Evolutionary conservation across 2,113 vertebrate genomes (phyloP).

Genomic region (Tiliqua scincoides): DNA sequence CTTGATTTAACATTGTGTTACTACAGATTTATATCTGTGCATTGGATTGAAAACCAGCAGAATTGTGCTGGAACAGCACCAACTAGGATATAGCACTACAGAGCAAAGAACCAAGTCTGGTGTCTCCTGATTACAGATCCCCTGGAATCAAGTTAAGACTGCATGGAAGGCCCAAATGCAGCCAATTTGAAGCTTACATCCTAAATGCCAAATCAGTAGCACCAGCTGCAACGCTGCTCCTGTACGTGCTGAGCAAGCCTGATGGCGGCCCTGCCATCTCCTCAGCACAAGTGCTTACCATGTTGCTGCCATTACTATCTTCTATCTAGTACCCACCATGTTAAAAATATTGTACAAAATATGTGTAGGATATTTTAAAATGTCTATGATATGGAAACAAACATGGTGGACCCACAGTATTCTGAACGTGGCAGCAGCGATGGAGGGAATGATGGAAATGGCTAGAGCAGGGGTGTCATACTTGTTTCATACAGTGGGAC

Average conservation of each 20-base stretch:
- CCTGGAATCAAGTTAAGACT: neutral
- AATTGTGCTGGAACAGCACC: conserved; percentile 35
- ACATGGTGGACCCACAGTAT: neutral
- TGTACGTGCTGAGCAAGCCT: too few species aligned
- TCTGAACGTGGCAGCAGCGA: too few species aligned
- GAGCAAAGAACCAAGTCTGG: conserved; percentile 10
- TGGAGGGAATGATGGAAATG: neutral
- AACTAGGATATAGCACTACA: conserved; percentile 13
- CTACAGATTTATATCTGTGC: neutral
- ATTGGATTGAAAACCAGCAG: conserved; percentile 23
- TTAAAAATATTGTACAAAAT: neutral
- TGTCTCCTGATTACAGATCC: conserved; percentile 28
- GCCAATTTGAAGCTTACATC: conserved; percentile 5
- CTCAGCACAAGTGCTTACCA: neutral
- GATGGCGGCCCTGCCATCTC: neutral
- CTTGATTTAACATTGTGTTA: conserved; percentile 27
- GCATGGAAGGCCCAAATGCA: neutral
- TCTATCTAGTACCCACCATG: neutral
- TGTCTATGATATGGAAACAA: neutral
- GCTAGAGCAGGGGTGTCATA: too few species aligned
- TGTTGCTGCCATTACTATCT: neutral
- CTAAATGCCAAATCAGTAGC: neutral
- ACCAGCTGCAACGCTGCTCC: neutral
- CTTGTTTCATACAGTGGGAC: too few species aligned
- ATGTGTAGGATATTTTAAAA: neutral